phyloP scores from a whole-genome alignment of 2,113 vertebrate species.

The Tor tambroides region DNA sequence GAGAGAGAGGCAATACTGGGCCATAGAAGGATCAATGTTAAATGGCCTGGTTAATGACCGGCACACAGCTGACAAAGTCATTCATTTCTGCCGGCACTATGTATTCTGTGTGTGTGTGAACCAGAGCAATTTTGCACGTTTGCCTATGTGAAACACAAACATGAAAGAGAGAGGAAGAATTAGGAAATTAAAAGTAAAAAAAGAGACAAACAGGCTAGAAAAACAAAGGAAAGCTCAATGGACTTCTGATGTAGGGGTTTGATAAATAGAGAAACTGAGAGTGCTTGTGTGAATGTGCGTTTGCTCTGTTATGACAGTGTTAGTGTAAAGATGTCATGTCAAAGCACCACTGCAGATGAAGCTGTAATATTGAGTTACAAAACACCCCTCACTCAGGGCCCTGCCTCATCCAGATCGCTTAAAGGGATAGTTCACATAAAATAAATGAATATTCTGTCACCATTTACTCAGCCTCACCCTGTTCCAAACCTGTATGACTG shows the following conservation, averaged over 20 bases:
- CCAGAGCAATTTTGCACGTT: slow-evolving; percentile 7
- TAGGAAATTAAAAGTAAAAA: not conserved
- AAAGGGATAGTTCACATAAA: slow-evolving; percentile 37
- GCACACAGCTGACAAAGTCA: slow-evolving; percentile 66
- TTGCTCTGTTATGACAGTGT: slow-evolving; percentile 19
- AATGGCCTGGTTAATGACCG: slow-evolving; percentile 72
- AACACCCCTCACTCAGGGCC: slow-evolving; percentile 22
- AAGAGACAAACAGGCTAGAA: not conserved
- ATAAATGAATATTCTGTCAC: not conserved
- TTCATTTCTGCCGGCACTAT: slow-evolving; percentile 56
- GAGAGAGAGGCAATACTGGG: slow-evolving; percentile 59
- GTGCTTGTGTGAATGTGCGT: slow-evolving; percentile 13
- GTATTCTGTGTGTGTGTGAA: slow-evolving; percentile 30
- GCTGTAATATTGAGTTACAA: slow-evolving; percentile 38
- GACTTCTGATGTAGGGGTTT: not conserved
- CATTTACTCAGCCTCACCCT: not conserved
- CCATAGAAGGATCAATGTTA: slow-evolving; percentile 75
- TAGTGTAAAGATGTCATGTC: slow-evolving; percentile 25
- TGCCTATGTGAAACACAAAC: slow-evolving; percentile 22
- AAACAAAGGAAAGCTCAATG: not conserved
- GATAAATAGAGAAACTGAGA: not conserved
- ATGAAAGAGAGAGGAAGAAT: not conserved
- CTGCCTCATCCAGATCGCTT: slow-evolving; percentile 29
- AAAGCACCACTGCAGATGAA: slow-evolving; percentile 27
- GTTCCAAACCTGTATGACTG: not conserved